Percentiles rank a stretch among this genome's conserved stretches.
Conservation (phyloP, 23 tunicate genomes). For the Halocynthia roretzi region DNA sequence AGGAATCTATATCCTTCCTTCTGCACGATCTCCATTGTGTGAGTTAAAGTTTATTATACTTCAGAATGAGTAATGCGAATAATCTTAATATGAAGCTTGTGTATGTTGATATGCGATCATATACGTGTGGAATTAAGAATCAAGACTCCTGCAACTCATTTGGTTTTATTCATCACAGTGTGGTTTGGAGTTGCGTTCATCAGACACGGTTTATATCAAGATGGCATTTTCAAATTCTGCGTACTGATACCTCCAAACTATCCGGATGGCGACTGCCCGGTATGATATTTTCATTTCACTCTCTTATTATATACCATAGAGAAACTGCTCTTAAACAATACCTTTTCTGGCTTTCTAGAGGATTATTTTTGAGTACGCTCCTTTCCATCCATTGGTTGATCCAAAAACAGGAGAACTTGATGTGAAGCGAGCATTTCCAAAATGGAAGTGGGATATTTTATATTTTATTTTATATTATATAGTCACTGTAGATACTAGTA, state of each 20-base stretch:
- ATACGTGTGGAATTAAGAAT: no score
- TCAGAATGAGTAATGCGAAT: no score
- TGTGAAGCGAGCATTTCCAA: conserved; percentile 72
- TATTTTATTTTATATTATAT: not conserved
- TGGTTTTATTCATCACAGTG: conserved; percentile 12
- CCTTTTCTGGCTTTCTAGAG: not conserved
- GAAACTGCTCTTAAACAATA: no score
- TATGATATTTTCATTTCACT: not conserved
- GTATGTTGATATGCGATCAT: no score
- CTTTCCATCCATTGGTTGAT: conserved; percentile 86
- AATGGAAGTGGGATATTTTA: conserved; percentile 47
- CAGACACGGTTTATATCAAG: conserved; percentile 77
- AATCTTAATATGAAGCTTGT: no score
- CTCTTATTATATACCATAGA: no score
- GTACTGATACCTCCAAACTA: conserved; percentile 77
- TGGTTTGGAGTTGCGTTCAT: conserved; percentile 97
- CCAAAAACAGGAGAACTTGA: conserved; percentile 67
- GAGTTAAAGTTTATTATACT: not conserved
- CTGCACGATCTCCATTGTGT: conserved; percentile 76
- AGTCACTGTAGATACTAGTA: no score
- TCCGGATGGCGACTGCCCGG: conserved; percentile 88
- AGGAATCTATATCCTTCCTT: conserved; percentile 88
- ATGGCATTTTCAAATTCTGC: conserved; percentile 91
- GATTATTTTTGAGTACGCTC: conserved; percentile 73
- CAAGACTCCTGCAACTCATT: not conserved